Percentiles rank a stretch among this genome's conserved stretches.
These are phyloP conservation scores for Ladona fulva DNA, from an alignment of 1,140 invertebrate species.

Conservation along the genomic window DNA sequence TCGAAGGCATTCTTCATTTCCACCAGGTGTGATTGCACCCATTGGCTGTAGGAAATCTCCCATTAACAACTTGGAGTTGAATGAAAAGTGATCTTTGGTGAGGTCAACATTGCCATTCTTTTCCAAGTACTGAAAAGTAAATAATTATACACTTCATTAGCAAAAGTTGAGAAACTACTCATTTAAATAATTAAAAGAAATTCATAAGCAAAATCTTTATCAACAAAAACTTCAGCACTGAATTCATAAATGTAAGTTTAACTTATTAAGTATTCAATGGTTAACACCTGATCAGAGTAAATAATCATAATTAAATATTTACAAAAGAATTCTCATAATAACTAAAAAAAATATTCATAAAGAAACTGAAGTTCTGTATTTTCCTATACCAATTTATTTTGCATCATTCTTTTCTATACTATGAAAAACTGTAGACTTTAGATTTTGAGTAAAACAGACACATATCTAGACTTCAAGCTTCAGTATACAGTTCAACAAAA, in stretches of 20 bases:
- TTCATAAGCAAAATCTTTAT: neutral
- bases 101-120: constrained; percentile 64
- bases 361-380: too few species aligned
- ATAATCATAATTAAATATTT: too few species aligned
- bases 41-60: constrained; percentile 75
- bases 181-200: constrained; percentile 20
- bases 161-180: neutral
- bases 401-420: too few species aligned
- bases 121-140: constrained; percentile 58
- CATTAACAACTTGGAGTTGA: constrained; percentile 75
- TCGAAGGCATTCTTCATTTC: constrained; percentile 36
- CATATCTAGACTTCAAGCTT: too few species aligned
- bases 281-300: too few species aligned
- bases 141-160: neutral
- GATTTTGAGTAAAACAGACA: too few species aligned
- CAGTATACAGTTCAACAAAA: too few species aligned
- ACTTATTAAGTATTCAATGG: too few species aligned
- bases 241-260: neutral
- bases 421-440: too few species aligned
- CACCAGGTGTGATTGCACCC: constrained; percentile 31
- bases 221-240: neutral
- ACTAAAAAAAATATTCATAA: too few species aligned
- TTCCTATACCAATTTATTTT: too few species aligned
- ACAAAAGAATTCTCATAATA: too few species aligned
- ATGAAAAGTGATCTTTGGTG: constrained; percentile 80